Conservation (phyloP, 64 coral and sea anemone species). For the Pachyseris speciosa region DNA sequence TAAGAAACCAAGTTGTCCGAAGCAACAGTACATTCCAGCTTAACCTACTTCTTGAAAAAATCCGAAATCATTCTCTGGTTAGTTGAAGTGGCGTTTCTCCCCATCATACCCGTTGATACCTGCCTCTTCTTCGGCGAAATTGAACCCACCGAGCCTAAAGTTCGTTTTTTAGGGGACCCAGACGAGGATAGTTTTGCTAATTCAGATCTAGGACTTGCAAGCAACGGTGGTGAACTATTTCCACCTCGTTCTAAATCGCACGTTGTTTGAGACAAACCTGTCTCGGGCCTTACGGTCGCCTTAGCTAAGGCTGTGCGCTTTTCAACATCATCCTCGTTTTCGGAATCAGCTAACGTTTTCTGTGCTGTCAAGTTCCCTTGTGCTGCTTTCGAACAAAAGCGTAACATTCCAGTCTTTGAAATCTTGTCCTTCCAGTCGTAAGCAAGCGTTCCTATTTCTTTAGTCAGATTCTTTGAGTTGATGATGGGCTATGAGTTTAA, state of each 20-base stretch:
- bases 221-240: neutral
- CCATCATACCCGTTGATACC: neutral
- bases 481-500: slow-evolving; percentile 45
- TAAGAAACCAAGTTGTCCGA: too few species aligned
- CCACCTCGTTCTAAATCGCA: neutral
- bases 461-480: slow-evolving; percentile 66
- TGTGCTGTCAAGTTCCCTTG: neutral
- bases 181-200: neutral
- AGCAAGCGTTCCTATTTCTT: slow-evolving; percentile 47
- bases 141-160: neutral
- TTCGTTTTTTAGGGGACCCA: neutral
- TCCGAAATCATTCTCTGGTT: slow-evolving; percentile 38
- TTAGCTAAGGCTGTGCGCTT: neutral
- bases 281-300: neutral
- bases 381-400: slow-evolving; percentile 44
- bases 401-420: slow-evolving; percentile 45
- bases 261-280: neutral
- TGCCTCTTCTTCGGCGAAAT: neutral
- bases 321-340: neutral
- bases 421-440: slow-evolving; percentile 52
- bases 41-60: slow-evolving; percentile 30
- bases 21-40: too few species aligned
- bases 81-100: neutral
- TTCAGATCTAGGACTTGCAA: neutral
- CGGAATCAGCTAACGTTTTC: neutral